Base-by-base conservation (phyloP, 2,888 invertebrate genomes). In the Uloborus plumipes region DNA sequence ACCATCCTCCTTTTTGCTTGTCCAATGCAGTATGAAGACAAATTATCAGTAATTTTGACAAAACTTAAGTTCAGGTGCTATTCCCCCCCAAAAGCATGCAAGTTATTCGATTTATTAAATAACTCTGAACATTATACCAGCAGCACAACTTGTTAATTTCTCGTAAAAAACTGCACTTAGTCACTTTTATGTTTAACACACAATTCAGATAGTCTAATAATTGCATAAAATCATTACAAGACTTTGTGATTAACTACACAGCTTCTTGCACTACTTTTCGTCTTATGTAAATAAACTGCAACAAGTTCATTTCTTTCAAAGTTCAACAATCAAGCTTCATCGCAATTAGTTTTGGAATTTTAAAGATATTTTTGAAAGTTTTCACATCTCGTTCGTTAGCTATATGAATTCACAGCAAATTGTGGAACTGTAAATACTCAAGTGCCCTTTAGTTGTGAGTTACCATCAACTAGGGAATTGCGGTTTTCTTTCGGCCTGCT, bases 1-100 rank as follows among this genome's bases (percentile, higher is more conserved):
- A 77, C 18, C 77, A 77, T 64, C 77, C 77, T 47, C 77, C 77
- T 69, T 70, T 77, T 55, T 77, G 77, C 64, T 77, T 70, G 67
- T 22, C 26, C 14, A 53, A 26, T 16, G 51, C 66, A 66, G 51
- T 51, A 22, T 66, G 49, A 51, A 51, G 49, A 66, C 20, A 26
- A 20, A 22, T 49, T 49, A 13, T 1, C 47, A 14, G 18, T 20
- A n/a, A 55, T 55, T 55, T 15, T 20, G 31, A 26, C 61, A 16
- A 62, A 31, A 62, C 7, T 39, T 62, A 18, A 16, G 47, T 18
- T 20, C 64, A n/a, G 64, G 64, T 64, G 64, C 64, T 64, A 64
- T 47, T 39, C 9, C 9, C 15, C 15, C 18, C 49, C 9, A 62
- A 15, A 64, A 11, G 39, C 18, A 64, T 64, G 64, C 64, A 47